phyloP scores from a whole-genome alignment of 2,888 invertebrate genomes.

The Campoletis raptor region DNA sequence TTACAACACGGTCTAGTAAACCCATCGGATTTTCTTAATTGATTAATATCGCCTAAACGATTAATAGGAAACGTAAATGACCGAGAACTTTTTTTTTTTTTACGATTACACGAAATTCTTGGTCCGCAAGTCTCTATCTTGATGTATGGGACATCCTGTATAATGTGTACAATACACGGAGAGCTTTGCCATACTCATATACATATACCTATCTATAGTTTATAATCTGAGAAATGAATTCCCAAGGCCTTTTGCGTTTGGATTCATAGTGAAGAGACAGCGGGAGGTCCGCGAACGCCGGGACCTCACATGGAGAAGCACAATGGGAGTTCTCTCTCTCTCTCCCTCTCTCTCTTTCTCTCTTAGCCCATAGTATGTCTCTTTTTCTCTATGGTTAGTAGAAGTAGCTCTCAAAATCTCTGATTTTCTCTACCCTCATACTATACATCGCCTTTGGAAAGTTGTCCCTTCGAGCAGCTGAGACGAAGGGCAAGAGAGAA shows the following conservation, averaged over 20 bases:
- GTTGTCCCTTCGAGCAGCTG: slow-evolving; percentile 14
- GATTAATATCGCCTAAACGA: background rate
- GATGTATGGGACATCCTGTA: slow-evolving; percentile 1
- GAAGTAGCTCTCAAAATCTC: slow-evolving; percentile 13
- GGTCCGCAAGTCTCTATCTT: background rate
- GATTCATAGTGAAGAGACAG: slow-evolving; percentile 74
- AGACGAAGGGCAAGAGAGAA: background rate
- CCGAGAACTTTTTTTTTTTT: background rate
- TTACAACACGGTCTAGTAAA: background rate
- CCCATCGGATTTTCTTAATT: background rate
- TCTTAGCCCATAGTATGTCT: background rate
- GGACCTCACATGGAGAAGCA: slow-evolving; percentile 79
- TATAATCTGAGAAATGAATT: slow-evolving; percentile 79
- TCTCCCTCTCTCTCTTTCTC: slow-evolving; percentile 9
- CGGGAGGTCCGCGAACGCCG: slow-evolving; percentile 76
- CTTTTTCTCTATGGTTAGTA: slow-evolving; percentile 47
- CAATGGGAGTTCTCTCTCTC: slow-evolving; percentile 72
- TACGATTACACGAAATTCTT: background rate
- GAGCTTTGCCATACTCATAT: slow-evolving; percentile 17
- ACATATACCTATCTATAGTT: slow-evolving; percentile 65
- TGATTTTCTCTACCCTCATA: background rate
- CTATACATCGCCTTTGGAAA: background rate
- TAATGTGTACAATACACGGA: background rate
- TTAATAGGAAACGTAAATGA: background rate
- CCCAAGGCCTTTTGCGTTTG: slow-evolving; percentile 72